phyloP scores from a whole-genome alignment of 2,888 invertebrate species.

The Orchestes rusci region DNA sequence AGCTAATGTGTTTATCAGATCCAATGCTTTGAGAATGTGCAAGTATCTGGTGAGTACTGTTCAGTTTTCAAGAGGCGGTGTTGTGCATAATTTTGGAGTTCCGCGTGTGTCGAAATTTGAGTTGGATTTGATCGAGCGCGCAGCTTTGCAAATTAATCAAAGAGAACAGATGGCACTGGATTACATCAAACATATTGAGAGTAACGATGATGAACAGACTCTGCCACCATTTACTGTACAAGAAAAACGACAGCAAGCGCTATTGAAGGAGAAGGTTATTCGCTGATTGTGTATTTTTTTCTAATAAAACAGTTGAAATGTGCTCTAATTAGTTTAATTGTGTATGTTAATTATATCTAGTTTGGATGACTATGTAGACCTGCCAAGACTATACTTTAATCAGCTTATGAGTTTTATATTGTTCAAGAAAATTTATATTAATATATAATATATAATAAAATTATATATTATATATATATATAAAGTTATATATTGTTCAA shows the following conservation, averaged over 20 bases:
- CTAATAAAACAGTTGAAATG: too few relatives aligned
- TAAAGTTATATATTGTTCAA: too few relatives aligned
- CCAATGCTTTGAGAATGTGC: constrained; percentile 35
- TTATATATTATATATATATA: too few relatives aligned
- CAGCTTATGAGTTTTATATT: too few relatives aligned
- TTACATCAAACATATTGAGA: constrained; percentile 24
- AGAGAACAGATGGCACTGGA: constrained; percentile 35
- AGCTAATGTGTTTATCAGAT: constrained; percentile 35
- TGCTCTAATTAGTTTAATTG: too few relatives aligned
- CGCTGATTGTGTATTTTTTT: too few relatives aligned
- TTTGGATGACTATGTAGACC: too few relatives aligned
- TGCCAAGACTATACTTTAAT: too few relatives aligned
- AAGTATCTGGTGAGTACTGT: constrained; percentile 41
- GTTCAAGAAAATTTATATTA: too few relatives aligned
- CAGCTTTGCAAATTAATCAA: constrained; percentile 40
- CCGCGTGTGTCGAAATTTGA: constrained; percentile 46
- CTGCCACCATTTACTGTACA: constrained; percentile 27
- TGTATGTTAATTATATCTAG: too few relatives aligned
- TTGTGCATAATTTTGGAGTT: constrained; percentile 46
- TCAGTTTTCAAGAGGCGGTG: constrained; percentile 46
- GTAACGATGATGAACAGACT: constrained; percentile 16
- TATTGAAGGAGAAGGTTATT: constrained; percentile 26
- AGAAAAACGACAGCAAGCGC: constrained; percentile 26
- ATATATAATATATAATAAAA: too few relatives aligned
- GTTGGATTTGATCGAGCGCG: constrained; percentile 40